Evolutionary conservation across 1,140 invertebrate species (phyloP).

Genomic region (Elymnias hypermnestra): DNA sequence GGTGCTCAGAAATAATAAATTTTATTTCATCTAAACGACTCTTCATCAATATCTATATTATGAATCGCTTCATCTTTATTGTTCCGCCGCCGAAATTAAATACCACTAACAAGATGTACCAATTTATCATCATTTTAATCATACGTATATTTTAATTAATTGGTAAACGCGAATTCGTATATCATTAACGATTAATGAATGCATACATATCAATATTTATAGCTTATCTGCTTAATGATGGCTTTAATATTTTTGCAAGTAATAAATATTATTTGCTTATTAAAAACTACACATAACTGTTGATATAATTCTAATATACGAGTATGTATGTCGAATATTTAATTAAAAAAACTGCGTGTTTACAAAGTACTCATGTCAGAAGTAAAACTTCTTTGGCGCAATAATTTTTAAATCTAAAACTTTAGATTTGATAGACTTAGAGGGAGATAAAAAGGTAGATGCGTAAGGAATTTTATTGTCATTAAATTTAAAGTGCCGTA

Average conservation of each 20-base stretch:
- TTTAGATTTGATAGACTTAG: no score
- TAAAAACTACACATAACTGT: no score
- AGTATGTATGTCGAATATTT: no score
- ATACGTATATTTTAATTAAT: conserved; percentile 4
- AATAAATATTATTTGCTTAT: neutral
- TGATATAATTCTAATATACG: no score
- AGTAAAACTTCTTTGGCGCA: no score
- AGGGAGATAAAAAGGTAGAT: no score
- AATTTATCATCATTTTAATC: conserved; percentile 15
- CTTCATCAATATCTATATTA: conserved; percentile 10
- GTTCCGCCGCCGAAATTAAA: conserved; percentile 11
- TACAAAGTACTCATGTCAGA: no score
- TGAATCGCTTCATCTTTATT: conserved; percentile 15
- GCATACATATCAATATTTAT: conserved; percentile 5
- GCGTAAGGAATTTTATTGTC: no score
- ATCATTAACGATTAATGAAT: conserved; percentile 5
- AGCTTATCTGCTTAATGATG: neutral
- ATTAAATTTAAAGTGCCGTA: no score
- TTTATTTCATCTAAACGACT: conserved; percentile 17
- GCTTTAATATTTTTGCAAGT: neutral
- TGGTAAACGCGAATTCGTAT: neutral
- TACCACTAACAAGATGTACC: conserved; percentile 12
- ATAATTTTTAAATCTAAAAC: no score
- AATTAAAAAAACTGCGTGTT: no score
- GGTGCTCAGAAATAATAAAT: conserved; percentile 16